Evolutionary conservation across 1,140 invertebrate species (phyloP).

Genomic region (Carposina sasakii): DNA sequence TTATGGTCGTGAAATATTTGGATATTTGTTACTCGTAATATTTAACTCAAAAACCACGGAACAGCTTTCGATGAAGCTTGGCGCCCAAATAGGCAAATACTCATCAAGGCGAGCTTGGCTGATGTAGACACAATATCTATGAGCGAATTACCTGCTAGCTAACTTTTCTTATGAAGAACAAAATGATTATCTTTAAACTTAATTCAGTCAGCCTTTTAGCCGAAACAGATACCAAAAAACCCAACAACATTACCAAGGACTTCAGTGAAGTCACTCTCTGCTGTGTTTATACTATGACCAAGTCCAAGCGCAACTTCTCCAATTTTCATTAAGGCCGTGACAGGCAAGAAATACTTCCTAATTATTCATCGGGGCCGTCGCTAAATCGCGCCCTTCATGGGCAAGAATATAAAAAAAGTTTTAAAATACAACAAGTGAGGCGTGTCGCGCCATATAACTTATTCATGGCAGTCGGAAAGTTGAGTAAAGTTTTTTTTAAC

Average conservation of each 20-base stretch:
- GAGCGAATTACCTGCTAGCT: not conserved
- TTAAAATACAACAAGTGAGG: constrained; percentile 57
- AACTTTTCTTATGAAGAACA: not conserved
- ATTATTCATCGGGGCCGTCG: constrained; percentile 63
- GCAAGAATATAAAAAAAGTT: constrained; percentile 57
- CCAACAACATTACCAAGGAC: not conserved
- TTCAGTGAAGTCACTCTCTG: not conserved
- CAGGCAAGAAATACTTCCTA: constrained; percentile 62
- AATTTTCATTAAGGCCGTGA: constrained; percentile 67
- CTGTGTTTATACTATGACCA: not conserved
- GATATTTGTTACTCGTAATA: too few species aligned
- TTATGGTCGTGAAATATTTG: too few species aligned
- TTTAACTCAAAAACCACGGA: too few species aligned
- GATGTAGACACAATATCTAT: not conserved
- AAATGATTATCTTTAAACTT: not conserved
- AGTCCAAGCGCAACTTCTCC: constrained; percentile 30
- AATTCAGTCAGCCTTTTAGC: not conserved
- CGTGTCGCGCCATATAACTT: constrained; percentile 42
- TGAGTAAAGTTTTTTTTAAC: too few species aligned
- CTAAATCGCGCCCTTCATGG: constrained; percentile 62
- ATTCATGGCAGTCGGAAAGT: too few species aligned
- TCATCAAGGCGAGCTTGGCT: too few species aligned
- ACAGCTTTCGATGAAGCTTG: too few species aligned
- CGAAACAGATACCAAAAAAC: not conserved
- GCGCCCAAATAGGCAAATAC: too few species aligned